Base-by-base conservation (phyloP, 2,888 invertebrate genomes). In the Drosophila kanekoi region DNA sequence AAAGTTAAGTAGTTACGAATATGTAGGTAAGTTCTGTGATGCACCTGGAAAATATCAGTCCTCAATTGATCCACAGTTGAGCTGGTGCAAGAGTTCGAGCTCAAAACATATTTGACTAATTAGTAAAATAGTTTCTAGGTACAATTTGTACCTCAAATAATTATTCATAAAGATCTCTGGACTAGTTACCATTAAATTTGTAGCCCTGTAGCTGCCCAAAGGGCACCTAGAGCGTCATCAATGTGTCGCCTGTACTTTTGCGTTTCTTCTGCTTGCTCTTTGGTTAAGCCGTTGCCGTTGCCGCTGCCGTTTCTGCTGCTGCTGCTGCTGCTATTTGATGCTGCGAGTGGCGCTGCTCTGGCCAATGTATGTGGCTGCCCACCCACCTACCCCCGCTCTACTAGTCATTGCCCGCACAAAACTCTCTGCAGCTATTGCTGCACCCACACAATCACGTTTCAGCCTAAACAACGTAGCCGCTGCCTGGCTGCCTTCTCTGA, bases 191-290 rank as follows among this genome's bases (percentile, higher is more conserved):
- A 16, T 49, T 5, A 4, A 9, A 35, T 74, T 75, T 58, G 14
- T 48, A 10, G 1, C 8, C 13, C 35, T 73, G 72, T 51, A 58
- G 43, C 69, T 58, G 60, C 53, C 40, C 33, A 43, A 44, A 45
- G 51, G 69, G 80, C 83, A 82, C 65, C 72, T 65, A 73, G 68
- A 85, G 58, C 69, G 63, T 77, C 66, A 51, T 79, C 82, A 75
- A 76, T 62, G 51, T 48, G 77, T 68, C 77, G 81, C 57, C 65
- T 62, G 60, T 56, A 49, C 78, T 67, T 63, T 72, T 72, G 72
- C 52, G 54, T 73, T 78, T 69, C 69, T 80, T 64, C 68, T 81
- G 68, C 79, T 83, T 63, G 79, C 86, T 82, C 71, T 81, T 61
- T 61, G 74, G 83, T 65, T 82, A 79, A 85, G 82, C 79, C 75